Percentiles rank a stretch among this genome's conserved stretches.
These are phyloP conservation scores for Eudemis profundana DNA, from an alignment of 2,888 invertebrate genomes.

Conservation along the genomic window DNA sequence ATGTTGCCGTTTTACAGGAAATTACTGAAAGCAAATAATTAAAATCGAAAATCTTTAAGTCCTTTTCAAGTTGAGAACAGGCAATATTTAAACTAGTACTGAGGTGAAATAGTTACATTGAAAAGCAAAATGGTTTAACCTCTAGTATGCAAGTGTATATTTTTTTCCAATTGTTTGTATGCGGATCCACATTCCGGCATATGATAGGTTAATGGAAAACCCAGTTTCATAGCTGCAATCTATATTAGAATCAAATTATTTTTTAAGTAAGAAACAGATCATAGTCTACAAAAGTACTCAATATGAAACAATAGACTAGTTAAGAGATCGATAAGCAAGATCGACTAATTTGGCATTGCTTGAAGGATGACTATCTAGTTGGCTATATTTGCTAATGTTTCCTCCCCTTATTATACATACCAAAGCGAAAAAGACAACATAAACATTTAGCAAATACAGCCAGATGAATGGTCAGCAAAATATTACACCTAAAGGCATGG, in stretches of 20 bases:
- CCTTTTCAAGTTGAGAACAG: background rate
- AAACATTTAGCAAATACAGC: constrained; percentile 15
- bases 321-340: constrained; percentile 38
- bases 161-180: too few relatives aligned
- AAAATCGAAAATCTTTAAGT: background rate
- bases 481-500: constrained; percentile 18
- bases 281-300: constrained; percentile 23
- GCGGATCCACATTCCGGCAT: too few relatives aligned
- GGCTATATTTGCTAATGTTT: constrained; percentile 9
- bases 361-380: background rate
- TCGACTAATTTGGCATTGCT: constrained; percentile 36
- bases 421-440: background rate
- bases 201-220: too few relatives aligned
- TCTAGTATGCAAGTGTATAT: too few relatives aligned
- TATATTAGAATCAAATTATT: constrained; percentile 1
- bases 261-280: constrained; percentile 6
- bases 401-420: background rate
- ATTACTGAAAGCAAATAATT: background rate
- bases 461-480: constrained; percentile 1
- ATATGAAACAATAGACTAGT: constrained; percentile 36
- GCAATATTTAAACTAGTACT: too few relatives aligned
- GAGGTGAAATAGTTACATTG: too few relatives aligned
- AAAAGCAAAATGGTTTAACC: background rate
- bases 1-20: background rate
- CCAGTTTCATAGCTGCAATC: constrained; percentile 1